Evolutionary conservation across 2,888 invertebrate species (phyloP), one percentile per base, ranked within the genome.

Genomic region (Andrena praecox): DNA sequence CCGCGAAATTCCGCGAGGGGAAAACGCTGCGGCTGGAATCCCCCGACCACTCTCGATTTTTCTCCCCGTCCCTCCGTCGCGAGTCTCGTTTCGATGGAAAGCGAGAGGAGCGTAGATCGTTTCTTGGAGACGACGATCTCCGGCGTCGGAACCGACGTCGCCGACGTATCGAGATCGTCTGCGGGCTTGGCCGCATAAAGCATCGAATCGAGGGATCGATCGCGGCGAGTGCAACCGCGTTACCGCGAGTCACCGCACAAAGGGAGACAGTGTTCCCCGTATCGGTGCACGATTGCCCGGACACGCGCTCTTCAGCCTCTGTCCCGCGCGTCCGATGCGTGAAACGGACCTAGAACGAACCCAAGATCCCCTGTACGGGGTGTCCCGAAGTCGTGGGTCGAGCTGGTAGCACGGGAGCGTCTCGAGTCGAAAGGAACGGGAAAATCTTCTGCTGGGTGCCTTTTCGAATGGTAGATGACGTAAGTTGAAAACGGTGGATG

Each of bases 201-300:
- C n/a, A 24, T 64, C 27, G 56, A 77, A 63, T 27, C 67, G 60
- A 62, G 8, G 10, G 35, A 59, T 68, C 67, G 68, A 68, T 54
- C 68, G 77, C 59, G 63, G 66, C 52, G 72, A 42, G 86, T 90
- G 85, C 88, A 89, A 91, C 87, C 89, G 89, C 87, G 89, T 89
- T 90, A 89, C 89, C 89, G 86, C 87, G 80, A 77, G 8, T 27
- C 56, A 1, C 52, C 79, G 70, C 77, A 89, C 86, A 85, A 89
- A 85, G 86, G 79, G 77, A 70, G 76, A 48, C 89, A 86, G 89
- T 91, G 90, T 92, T 92, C 81, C 77, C 63, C 59, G 63, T 42
- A 16, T 35, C 54, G 33, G 68, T 56, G 60, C 33, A 42, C 42
- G 42, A 42, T 16, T 5, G 42, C 42, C 42, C 70, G 50, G 59